Evolutionary conservation across 2,888 invertebrate genomes (phyloP), one percentile per base, ranked within the genome.

Genomic region (Heteropelma amictum): DNA sequence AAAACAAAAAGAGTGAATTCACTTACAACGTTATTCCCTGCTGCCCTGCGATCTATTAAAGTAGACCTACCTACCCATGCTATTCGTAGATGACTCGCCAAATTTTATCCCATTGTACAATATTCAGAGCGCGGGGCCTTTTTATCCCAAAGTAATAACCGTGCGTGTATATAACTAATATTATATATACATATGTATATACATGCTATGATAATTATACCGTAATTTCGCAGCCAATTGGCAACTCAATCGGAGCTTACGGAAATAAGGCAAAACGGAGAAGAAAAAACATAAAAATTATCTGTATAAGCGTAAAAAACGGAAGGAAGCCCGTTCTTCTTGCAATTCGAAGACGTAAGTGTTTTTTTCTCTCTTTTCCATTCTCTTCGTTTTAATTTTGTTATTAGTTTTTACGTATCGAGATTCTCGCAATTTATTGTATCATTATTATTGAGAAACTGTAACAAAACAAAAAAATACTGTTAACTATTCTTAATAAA

Each of bases 401-500:
- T 88, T 87, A 85, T 88, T 88, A 85, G 84, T 87, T 87, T 85
- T 79, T 86, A 87, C 80, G 84, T 85, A 85, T 83, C 84, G 87
- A 75, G 83, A 87, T 85, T 86, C 87, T 84, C 81, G 84, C 86
- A 87, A 87, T 87, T 86, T 85, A 87, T 83, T 88, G 85, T 87
- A 76, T 77, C 75, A 76, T 68, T 72, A 85, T 87, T 84, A 85
- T 85, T 85, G 86, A 87, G 83, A 86, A 85, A 88, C 84, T 88
- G 87, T 88, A 88, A 88, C 84, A 88, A 88, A 86, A 86, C 83
- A 85, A 85, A 86, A 86, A 84, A 85, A 85, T 88, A 88, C 87
- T 88, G 88, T 88, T 87, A 87, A 87, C 85, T 88, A 88, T 88
- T 88, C 88, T 87, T 88, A 88, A 87, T 86, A 83, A 82, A 87